A percentile compares a stretch with the other conserved stretches of the same genome.
Conservation (phyloP, 2,888 invertebrate species). For the Doris montereyensis region DNA sequence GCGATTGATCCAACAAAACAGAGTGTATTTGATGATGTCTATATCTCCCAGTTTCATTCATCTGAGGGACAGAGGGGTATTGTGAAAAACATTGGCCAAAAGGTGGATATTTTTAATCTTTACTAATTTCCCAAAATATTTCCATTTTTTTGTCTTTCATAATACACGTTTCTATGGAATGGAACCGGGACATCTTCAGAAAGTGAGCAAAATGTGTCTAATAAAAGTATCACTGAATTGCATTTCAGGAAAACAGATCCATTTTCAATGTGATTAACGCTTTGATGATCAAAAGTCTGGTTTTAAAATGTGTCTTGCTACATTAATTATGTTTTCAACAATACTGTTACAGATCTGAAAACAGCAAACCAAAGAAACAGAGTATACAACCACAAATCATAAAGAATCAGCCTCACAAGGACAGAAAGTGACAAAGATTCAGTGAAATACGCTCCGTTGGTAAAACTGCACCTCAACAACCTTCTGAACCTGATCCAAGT, state of each 20-base stretch:
- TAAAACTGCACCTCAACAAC: neutral
- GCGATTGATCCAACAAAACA: slow-evolving; percentile 48
- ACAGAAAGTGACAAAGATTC: slow-evolving; percentile 3
- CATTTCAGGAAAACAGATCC: neutral
- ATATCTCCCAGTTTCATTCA: slow-evolving; percentile 58
- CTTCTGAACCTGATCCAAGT: slow-evolving; percentile 48
- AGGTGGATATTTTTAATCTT: slow-evolving; percentile 50
- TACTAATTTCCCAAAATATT: neutral
- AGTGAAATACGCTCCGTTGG: too few species aligned
- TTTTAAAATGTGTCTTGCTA: too few species aligned
- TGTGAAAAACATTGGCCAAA: slow-evolving; percentile 60
- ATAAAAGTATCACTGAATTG: neutral
- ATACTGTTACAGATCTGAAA: slow-evolving; percentile 37
- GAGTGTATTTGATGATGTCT: slow-evolving; percentile 52
- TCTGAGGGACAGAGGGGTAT: slow-evolving; percentile 60
- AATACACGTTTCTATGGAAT: neutral
- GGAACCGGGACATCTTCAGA: neutral
- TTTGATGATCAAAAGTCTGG: too few species aligned
- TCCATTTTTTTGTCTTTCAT: neutral
- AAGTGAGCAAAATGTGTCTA: neutral
- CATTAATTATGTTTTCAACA: too few species aligned
- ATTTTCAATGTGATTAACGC: too few species aligned
- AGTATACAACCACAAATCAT: slow-evolving; percentile 36
- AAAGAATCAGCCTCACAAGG: neutral
- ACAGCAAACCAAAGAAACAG: slow-evolving; percentile 26